Percentiles rank a stretch among this genome's conserved stretches.
Conservation (phyloP, 2,113 vertebrate genomes). For the Sinocyclocheilus rhinocerous region DNA sequence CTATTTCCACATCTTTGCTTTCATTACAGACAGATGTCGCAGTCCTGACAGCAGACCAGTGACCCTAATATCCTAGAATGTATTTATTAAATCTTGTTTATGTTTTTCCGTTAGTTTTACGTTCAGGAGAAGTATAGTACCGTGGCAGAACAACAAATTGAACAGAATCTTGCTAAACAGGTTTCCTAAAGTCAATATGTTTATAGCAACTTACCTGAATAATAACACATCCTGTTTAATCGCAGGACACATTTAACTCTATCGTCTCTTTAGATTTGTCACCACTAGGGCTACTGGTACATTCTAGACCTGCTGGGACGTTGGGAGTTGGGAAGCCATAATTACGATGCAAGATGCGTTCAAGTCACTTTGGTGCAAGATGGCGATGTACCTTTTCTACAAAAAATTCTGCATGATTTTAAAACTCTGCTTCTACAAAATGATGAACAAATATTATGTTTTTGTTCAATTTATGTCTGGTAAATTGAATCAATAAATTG, state of each 20-base stretch:
- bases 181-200: background rate
- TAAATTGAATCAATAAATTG: no score
- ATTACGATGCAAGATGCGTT: no score
- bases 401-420: no score
- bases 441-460: no score
- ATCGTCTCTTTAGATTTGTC: background rate
- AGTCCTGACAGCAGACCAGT: background rate
- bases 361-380: background rate
- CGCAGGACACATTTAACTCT: background rate
- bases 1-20: background rate
- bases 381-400: no score
- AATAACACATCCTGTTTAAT: background rate
- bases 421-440: no score
- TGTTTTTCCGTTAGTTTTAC: background rate
- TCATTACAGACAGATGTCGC: conserved; percentile 1
- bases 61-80: background rate
- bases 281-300: no score
- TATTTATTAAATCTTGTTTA: background rate
- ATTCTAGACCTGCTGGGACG: no score
- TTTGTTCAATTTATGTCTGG: no score
- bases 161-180: background rate
- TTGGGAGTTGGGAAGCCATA: no score
- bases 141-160: background rate
- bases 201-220: background rate
- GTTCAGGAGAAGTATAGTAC: background rate